Evolutionary conservation across 2,797 vertebrate genomes (phyloP).

Genomic region (Falco berigora): DNA sequence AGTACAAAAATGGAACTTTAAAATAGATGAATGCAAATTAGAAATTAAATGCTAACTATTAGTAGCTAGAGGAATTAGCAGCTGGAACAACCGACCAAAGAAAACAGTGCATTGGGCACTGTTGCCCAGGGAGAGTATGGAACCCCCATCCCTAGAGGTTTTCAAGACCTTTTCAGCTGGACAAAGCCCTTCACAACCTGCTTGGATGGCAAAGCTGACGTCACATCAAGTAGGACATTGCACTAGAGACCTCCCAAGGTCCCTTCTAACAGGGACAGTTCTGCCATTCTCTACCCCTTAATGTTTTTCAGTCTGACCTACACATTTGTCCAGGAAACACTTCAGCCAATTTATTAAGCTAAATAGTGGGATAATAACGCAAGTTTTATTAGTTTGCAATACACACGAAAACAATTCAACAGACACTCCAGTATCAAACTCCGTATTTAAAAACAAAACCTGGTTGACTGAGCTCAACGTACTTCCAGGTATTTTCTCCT

Average conservation of each 20-base stretch:
- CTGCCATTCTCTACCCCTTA: not conserved
- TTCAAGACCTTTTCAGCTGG: not conserved
- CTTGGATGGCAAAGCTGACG: not conserved
- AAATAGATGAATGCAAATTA: not conserved
- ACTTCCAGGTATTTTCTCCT: not conserved
- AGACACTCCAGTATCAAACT: not conserved
- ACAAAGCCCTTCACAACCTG: not conserved
- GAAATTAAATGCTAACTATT: not conserved
- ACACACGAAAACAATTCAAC: accelerated
- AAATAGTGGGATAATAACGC: accelerated
- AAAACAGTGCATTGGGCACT: not conserved
- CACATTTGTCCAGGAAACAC: not conserved
- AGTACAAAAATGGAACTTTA: not conserved
- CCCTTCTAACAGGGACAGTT: not conserved
- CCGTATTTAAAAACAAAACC: not conserved
- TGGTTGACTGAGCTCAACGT: not conserved
- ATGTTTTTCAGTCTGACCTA: not conserved
- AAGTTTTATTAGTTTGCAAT: too few species aligned
- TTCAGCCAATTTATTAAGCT: not conserved
- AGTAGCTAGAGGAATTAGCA: not conserved
- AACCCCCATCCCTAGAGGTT: not conserved
- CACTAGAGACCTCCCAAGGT: not conserved
- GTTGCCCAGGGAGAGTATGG: not conserved
- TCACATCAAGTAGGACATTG: accelerated
- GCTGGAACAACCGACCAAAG: accelerated